These are phyloP conservation scores for Andrena fulva DNA, from an alignment of 2,888 invertebrate genomes.

Conservation along the genomic window DNA sequence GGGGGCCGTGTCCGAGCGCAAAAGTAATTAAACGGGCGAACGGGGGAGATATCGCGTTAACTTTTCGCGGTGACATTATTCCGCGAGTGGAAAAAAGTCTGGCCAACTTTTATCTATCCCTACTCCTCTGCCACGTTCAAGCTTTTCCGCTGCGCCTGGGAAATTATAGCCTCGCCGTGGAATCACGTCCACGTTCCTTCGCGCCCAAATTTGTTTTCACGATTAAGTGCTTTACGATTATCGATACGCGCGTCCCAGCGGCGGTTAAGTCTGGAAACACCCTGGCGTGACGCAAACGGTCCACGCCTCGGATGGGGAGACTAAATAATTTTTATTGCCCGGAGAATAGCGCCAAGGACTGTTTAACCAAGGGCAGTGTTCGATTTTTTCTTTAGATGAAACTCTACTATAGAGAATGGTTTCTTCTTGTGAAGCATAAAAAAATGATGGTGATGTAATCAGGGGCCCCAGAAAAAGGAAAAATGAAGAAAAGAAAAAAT, in stretches of 20 bases:
- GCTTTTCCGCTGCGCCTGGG: not conserved
- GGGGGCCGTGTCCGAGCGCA: not conserved
- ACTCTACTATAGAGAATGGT: not conserved
- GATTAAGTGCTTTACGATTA: conserved; percentile 32
- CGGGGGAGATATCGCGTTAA: conserved; percentile 15
- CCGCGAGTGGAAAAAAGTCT: not conserved
- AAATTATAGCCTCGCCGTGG: conserved; percentile 31
- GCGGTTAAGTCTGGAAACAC: not conserved
- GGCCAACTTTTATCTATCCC: not conserved
- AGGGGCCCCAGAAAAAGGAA: too few relatives aligned
- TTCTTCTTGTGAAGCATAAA: too few relatives aligned
- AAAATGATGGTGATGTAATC: too few relatives aligned
- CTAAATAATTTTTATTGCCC: conserved; percentile 37
- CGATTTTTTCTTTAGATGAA: not conserved
- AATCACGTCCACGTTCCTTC: not conserved
- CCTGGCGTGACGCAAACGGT: conserved; percentile 9
- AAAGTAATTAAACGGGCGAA: conserved; percentile 36
- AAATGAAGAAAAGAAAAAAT: too few relatives aligned
- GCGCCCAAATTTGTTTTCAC: conserved; percentile 33
- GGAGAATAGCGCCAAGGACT: not conserved
- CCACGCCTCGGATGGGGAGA: not conserved
- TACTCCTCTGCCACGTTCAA: not conserved
- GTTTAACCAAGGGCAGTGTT: not conserved
- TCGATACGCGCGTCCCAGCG: not conserved
- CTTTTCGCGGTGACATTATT: conserved; percentile 20